Conservation (phyloP, 2,113 vertebrate genomes). For the Ophiodon elongatus region DNA sequence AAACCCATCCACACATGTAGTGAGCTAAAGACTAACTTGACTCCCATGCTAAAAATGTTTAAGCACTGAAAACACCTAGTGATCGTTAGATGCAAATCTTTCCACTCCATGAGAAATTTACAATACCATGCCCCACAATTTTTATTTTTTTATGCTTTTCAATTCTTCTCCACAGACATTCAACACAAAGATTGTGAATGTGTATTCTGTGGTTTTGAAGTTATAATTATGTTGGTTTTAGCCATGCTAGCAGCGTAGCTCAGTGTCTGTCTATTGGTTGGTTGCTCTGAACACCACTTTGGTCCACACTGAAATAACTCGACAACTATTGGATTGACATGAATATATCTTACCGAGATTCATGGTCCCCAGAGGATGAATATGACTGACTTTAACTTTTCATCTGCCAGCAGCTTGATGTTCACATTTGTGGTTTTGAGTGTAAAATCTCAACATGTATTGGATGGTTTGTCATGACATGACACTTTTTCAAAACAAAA, state of each 20-base stretch:
- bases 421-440: not conserved
- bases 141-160: not conserved
- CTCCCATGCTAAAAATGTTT: not conserved
- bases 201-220: not conserved
- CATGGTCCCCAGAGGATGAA: not conserved
- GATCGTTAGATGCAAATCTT: not conserved
- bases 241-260: not conserved
- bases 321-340: not conserved
- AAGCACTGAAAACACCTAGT: not conserved
- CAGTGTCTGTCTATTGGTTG: too few species aligned
- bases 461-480: not conserved
- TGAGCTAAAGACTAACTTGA: not conserved
- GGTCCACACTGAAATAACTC: not conserved
- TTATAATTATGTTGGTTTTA: too few species aligned
- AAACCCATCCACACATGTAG: not conserved
- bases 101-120: too few species aligned
- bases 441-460: not conserved
- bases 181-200: not conserved
- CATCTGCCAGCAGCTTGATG: not conserved
- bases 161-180: not conserved
- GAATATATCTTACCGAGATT: not conserved
- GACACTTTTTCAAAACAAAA: not conserved
- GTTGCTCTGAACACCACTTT: too few species aligned
- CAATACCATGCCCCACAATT: not conserved
- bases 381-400: not conserved